These are phyloP conservation scores for Scrobipalpa costella DNA, from an alignment of 2,888 invertebrate species.

Conservation along the genomic window DNA sequence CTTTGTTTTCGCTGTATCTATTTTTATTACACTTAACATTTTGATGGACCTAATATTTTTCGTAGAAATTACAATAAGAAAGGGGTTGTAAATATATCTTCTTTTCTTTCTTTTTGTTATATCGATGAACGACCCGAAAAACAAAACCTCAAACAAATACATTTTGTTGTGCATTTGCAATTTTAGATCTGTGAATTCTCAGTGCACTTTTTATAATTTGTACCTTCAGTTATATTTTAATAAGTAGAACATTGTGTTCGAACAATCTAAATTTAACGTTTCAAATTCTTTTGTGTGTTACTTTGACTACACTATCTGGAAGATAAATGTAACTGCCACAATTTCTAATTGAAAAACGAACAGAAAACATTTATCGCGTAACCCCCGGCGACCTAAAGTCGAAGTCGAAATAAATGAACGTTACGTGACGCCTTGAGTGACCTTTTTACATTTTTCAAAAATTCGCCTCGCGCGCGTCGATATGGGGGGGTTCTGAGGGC, in stretches of 20 bases:
- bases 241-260: too few species aligned
- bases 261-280: not conserved
- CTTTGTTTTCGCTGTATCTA: not conserved
- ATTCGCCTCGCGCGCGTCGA: constrained; percentile 73
- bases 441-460: constrained; percentile 81
- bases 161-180: too few species aligned
- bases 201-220: too few species aligned
- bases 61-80: too few species aligned
- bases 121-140: too few species aligned
- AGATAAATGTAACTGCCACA: constrained; percentile 16
- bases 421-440: constrained; percentile 69
- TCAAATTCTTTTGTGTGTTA: not conserved
- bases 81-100: too few species aligned
- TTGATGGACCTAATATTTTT: too few species aligned
- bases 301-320: not conserved
- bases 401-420: constrained; percentile 70
- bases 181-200: too few species aligned
- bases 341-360: constrained; percentile 54
- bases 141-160: too few species aligned
- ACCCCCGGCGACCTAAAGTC: constrained; percentile 52
- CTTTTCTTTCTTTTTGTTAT: too few species aligned
- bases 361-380: constrained; percentile 56
- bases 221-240: too few species aligned
- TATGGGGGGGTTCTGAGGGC: constrained; percentile 58
- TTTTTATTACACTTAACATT: too few species aligned